phyloP scores from a whole-genome alignment of 2,113 vertebrate genomes.

The Axis porcinus region DNA sequence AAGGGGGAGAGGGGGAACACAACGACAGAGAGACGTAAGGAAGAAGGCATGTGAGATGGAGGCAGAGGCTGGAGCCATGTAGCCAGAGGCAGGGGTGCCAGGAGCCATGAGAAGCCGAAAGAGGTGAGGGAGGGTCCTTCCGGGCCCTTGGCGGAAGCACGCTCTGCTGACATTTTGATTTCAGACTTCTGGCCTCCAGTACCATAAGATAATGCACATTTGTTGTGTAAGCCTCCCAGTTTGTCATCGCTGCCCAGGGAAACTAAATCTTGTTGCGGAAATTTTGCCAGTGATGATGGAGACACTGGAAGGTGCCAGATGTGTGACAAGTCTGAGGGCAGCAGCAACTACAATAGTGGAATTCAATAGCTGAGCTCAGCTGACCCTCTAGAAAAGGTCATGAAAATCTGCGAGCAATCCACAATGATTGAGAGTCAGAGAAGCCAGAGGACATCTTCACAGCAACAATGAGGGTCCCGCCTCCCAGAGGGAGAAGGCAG shows the following conservation, averaged over 20 bases:
- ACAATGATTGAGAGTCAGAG: background rate
- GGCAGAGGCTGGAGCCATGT: background rate
- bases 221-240: background rate
- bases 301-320: background rate
- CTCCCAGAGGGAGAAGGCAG: background rate
- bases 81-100: background rate
- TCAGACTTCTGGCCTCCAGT: background rate
- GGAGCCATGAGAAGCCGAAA: background rate
- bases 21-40: background rate
- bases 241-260: background rate
- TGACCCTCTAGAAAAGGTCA: background rate
- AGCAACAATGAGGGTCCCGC: background rate
- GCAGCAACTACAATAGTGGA: background rate
- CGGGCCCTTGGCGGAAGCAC: rapidly evolving
- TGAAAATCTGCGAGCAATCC: background rate
- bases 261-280: background rate
- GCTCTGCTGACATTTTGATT: background rate
- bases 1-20: background rate
- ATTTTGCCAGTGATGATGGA: background rate
- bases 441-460: background rate
- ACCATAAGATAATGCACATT: too few relatives aligned
- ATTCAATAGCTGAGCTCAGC: background rate
- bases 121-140: background rate
- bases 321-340: background rate
- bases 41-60: background rate